Evolutionary conservation across 2,797 vertebrate species (phyloP).

Genomic region (Ceryle rudis): DNA sequence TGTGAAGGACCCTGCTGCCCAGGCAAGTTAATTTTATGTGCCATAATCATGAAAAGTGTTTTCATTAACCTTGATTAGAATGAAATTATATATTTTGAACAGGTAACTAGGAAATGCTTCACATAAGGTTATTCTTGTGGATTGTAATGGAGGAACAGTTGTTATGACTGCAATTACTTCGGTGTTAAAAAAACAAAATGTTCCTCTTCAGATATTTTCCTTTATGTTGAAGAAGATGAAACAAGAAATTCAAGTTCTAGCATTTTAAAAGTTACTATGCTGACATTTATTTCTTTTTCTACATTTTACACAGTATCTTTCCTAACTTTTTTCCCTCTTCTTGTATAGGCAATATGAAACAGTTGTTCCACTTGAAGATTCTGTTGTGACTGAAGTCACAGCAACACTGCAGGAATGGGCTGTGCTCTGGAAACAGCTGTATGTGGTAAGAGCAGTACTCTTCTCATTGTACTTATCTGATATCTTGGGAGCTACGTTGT

Average conservation of each 20-base stretch:
- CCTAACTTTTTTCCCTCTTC: not conserved
- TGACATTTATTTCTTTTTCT: not conserved
- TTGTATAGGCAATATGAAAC: constrained; percentile 91
- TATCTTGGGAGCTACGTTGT: not conserved
- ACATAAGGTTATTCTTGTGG: not conserved
- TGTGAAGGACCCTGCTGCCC: not conserved
- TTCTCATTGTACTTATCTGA: not conserved
- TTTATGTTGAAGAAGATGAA: not conserved
- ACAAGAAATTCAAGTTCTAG: not conserved
- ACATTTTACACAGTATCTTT: not conserved
- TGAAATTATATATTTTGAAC: not conserved
- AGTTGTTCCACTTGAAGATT: constrained; percentile 91
- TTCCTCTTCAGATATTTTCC: not conserved
- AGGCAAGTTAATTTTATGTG: not conserved
- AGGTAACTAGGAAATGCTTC: not conserved
- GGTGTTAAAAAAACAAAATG: not conserved
- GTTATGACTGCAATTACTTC: not conserved
- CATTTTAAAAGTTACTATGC: not conserved
- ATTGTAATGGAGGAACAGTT: not conserved
- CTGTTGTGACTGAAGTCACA: constrained; percentile 92
- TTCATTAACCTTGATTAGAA: not conserved
- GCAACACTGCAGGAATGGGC: constrained; percentile 95
- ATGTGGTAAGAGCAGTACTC: constrained; percentile 87
- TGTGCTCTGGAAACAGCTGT: constrained; percentile 94
- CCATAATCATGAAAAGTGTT: not conserved